Evolutionary conservation across 35 echinoderm and acorn worm species (phyloP), one percentile per base, ranked within the genome.

Genomic region (Diadema setosum): DNA sequence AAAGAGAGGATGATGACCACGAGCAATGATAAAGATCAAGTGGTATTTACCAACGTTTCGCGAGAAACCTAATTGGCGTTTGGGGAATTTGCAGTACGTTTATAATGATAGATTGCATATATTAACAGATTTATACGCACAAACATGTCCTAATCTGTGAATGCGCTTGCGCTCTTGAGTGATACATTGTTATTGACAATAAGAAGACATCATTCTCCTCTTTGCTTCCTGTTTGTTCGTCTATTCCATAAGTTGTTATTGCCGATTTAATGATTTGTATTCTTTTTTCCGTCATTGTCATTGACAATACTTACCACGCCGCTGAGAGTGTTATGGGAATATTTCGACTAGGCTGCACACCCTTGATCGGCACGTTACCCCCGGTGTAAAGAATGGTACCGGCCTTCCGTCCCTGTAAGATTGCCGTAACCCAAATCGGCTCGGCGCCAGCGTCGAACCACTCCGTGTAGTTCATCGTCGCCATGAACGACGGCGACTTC

Each of bases 371-470:
- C 45, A 93, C 84, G 40, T 94, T 85, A 20, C 88, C 73, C 26
- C 96, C 96, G n/a, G 89, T 85, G 36, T 98, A 98, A 50, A 90
- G 88, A 24, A 98, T 91, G 43, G 83, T 91, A 1, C 96, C 96
- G 4, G 88, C 89, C 42, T 88, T 94, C 1, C 74, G 44, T 45
- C 92, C 89, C n/a, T 94, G 92, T 29, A 70, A 69, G 9, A 86
- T 94, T 3, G 96, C 92, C 9, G 96, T 98, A 0, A 98, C 96
- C 96, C 96, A 98, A 46, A 98, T 94, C 9, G 96, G 96, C n/a
- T 98, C 96, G 3, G 74, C 96, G 20, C 88, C 85, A 24, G 88
- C 41, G 49, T 98, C 81, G 70, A 94, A 98, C 92, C 92, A 98
- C 46, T 91, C 88, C 9, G 92, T 91, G 18, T 85, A 40, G 29